Base-by-base conservation (phyloP, 2,888 invertebrate genomes). In the Mythimna vitellina region DNA sequence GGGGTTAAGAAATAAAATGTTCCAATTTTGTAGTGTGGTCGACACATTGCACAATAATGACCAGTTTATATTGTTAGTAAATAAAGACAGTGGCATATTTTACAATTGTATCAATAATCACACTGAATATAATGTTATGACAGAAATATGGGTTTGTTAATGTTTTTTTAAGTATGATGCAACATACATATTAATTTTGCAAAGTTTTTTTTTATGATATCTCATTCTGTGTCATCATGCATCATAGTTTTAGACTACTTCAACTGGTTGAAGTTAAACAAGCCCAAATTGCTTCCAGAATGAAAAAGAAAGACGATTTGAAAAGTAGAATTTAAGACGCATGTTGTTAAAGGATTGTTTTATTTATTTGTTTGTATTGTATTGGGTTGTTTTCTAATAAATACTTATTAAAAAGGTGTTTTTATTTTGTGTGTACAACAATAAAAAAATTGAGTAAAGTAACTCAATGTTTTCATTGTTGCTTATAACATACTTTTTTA, bases 321-420 rank as follows among this genome's bases (percentile, higher is more conserved):
- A 53, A 25, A 53, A 32, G 25, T 63, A 49, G 35, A 46, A 67
- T 80, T 22, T 67, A 86, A 54, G 69, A 56, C 17, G 70, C 53
- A 66, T 62, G 60, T 80, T 75, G 61, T 64, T 72, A 66, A 64
- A 64, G 77, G 72, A 82, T 58, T 81, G 74, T 76, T 78, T 64
- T 81, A 76, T 86, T 86, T 86, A 85, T 84, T 81, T 78, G 60
- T 73, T 80, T 83, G 76, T 82, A 83, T 71, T 83, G 76, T 84
- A 84, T 73, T 79, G 83, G 83, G 84, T 79, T 87, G 87, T 87
- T 88, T 87, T 75, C 1, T 66, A 77, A 61, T 80, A 82, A 73
- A 85, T 77, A 51, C n/a, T 51, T 20, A 61, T 72, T 68, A 12
- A 54, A 78, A 73, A 68, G 53, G 38, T 83, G 71, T 20, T 3